Evolutionary conservation across 2,888 invertebrate species (phyloP).

Genomic region (Limnephilus rhombicus): DNA sequence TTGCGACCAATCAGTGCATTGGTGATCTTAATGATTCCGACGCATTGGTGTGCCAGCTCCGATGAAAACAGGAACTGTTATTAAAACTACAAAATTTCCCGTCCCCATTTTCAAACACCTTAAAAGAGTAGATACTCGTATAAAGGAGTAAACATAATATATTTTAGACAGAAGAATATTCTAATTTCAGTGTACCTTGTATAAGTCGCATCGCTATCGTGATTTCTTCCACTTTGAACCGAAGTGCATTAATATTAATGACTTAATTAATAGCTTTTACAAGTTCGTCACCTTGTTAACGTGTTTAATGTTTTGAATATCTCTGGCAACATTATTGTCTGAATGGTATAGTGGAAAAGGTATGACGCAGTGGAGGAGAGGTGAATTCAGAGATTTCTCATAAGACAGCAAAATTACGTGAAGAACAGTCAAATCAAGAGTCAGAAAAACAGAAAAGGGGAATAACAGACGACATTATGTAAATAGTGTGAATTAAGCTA

Average conservation of each 20-base stretch:
- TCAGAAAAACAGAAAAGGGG: neutral
- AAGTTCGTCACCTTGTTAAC: neutral
- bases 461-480: neutral
- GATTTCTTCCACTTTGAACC: neutral
- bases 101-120: neutral
- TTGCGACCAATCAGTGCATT: neutral
- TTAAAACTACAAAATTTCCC: neutral
- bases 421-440: neutral
- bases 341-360: neutral
- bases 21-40: neutral
- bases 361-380: neutral
- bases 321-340: neutral
- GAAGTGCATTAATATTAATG: neutral
- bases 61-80: neutral
- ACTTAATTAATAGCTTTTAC: neutral
- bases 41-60: neutral
- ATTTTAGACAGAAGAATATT: neutral
- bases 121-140: neutral
- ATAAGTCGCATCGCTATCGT: neutral
- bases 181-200: neutral
- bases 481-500: too few species aligned
- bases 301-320: neutral
- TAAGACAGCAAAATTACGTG: neutral
- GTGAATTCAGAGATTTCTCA: neutral
- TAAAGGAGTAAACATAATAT: neutral